Evolutionary conservation across 2,888 invertebrate species (phyloP), one percentile per base, ranked within the genome.

Genomic region (Pseudococcus viburni): DNA sequence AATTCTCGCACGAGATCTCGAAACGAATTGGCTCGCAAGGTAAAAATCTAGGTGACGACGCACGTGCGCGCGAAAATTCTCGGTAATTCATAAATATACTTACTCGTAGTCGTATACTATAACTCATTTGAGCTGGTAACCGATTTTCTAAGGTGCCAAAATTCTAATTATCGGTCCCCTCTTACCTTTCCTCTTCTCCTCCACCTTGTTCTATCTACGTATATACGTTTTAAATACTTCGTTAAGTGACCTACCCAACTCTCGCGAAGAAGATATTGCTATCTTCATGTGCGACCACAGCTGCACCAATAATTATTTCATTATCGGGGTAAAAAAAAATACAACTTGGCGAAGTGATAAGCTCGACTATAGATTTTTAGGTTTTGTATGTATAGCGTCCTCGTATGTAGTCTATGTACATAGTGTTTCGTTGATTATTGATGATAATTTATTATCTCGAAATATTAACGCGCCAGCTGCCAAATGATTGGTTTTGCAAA

Each of bases 121-220:
- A 39, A 19, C 42, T 9, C 48, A 46, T 80, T 80, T 80, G 39
- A 39, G 48, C 22, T 9, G 48, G 22, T 33, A 84, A 55, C 55
- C 55, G 51, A 84, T 84, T 84, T 84, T 84, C 26, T 55, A 51
- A 84, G 46, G 84, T 55, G 73, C 33, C 51, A 84, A 84, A 84
- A 84, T 84, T 51, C 33, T 51, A 84, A 51, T 84, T 55, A 33
- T 84, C 84, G 84, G 9, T 17, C n/a, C 19, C 26, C 33, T 12
- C 15, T 39, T 17, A 33, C 19, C 17, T 83, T n/a, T 17, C 84
- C 22, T 51, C 11, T 7, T 3, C n/a, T 19, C 11, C 7, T 1
- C 19, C 15, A 17, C 15, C 48, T n/a, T 46, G 26, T 68, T 68
- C 26, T 26, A 26, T 11, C 9, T 73, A 33, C 33, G 26, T 33